A percentile compares a stretch with the other conserved stretches of the same genome.
phyloP scores from a whole-genome alignment of 2,113 vertebrate genomes.

The Salvelinus namaycush region DNA sequence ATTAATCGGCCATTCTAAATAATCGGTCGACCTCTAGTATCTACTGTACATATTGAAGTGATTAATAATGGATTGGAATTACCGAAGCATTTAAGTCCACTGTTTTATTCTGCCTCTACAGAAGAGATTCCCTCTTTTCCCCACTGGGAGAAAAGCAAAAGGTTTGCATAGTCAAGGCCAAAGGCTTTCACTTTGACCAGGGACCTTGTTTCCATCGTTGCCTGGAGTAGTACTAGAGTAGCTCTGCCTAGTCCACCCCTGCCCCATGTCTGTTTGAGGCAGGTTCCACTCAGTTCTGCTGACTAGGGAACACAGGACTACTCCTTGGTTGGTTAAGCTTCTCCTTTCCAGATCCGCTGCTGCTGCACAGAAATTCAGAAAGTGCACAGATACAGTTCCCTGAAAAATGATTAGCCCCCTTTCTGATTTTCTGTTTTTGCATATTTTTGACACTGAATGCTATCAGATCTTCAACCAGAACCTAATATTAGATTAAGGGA shows the following conservation, averaged over 20 bases:
- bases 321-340: slow-evolving; percentile 10
- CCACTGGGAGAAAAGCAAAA: slow-evolving; percentile 22
- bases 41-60: too few species aligned
- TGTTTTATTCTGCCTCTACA: background rate
- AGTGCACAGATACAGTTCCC: too few species aligned
- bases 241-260: slow-evolving; percentile 32
- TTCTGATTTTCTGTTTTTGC: too few species aligned
- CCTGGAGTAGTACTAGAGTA: slow-evolving; percentile 34
- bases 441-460: too few species aligned
- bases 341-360: background rate
- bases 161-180: background rate
- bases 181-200: background rate
- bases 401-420: too few species aligned
- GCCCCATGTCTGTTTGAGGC: slow-evolving; percentile 46
- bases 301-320: slow-evolving; percentile 56
- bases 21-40: too few species aligned
- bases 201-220: slow-evolving; percentile 44
- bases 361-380: slow-evolving; percentile 17
- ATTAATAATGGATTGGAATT: background rate
- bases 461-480: too few species aligned
- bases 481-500: too few species aligned
- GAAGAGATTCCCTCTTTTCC: slow-evolving; percentile 34
- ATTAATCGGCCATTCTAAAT: too few species aligned
- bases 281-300: slow-evolving; percentile 56
- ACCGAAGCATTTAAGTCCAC: background rate